Percentiles rank a stretch among this genome's conserved stretches.
These are phyloP conservation scores for Sula dactylatra DNA, from an alignment of 2,113 vertebrate species.

Conservation along the genomic window DNA sequence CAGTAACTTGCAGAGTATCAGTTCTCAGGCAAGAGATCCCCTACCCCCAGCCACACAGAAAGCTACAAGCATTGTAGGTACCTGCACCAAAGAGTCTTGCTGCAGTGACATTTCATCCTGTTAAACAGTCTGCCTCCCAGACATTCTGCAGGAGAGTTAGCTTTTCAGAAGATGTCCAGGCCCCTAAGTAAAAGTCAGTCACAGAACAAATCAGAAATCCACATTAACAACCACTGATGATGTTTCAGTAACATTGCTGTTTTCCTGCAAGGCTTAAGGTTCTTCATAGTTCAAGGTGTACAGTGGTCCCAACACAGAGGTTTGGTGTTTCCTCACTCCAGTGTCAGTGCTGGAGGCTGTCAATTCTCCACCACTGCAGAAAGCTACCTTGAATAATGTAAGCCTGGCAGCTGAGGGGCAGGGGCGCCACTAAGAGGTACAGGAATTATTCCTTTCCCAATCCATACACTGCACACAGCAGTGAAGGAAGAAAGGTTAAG, in stretches of 20 bases:
- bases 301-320: background rate
- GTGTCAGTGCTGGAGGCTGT: background rate
- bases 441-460: background rate
- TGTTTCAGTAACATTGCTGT: background rate
- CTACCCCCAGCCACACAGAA: background rate
- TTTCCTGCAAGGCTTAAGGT: background rate
- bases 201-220: background rate
- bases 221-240: background rate
- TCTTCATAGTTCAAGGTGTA: background rate
- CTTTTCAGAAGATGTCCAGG: background rate
- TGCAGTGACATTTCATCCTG: background rate
- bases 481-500: background rate
- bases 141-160: background rate
- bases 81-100: background rate
- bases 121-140: background rate
- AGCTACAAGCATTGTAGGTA: background rate
- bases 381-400: background rate
- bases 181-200: background rate
- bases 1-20: background rate
- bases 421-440: background rate
- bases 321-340: background rate
- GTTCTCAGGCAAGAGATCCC: background rate
- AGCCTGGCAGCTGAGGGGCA: background rate
- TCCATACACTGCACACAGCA: background rate
- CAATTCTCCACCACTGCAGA: background rate